A percentile compares a stretch with the other conserved stretches of the same genome.
These are phyloP conservation scores for Anarsia innoxiella DNA, from an alignment of 2,888 invertebrate species.

Conservation along the genomic window DNA sequence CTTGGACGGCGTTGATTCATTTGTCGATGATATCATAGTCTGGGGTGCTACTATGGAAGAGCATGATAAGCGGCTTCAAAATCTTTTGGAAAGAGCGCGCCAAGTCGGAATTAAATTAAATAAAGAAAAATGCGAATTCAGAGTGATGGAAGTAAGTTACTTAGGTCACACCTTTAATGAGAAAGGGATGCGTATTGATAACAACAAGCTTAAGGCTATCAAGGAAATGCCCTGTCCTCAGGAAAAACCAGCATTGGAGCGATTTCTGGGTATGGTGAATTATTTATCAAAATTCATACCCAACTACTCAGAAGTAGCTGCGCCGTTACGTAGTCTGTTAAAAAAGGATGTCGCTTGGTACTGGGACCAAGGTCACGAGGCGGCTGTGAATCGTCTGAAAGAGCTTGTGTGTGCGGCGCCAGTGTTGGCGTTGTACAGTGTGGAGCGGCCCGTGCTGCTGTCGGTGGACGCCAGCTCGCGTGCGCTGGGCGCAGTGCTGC, in stretches of 20 bases:
- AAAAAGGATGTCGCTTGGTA: slow-evolving; percentile 20
- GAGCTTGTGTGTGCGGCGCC: slow-evolving; percentile 10
- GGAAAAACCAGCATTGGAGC: slow-evolving; percentile 16
- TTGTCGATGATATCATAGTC: slow-evolving; percentile 16
- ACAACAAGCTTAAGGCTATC: slow-evolving; percentile 16
- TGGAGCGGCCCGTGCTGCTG: slow-evolving; percentile 14
- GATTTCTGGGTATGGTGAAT: slow-evolving; percentile 23
- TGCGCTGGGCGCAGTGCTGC: slow-evolving; percentile 21
- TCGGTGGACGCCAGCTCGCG: slow-evolving; percentile 21
- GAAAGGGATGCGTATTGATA: slow-evolving; percentile 11
- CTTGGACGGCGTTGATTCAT: slow-evolving; percentile 9
- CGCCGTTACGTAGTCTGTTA: slow-evolving; percentile 11
- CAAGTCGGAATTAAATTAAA: slow-evolving; percentile 19
- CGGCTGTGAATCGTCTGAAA: slow-evolving; percentile 15
- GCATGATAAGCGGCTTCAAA: slow-evolving; percentile 14
- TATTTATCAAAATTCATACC: slow-evolving; percentile 24
- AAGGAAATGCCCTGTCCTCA: slow-evolving; percentile 16
- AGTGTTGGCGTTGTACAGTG: slow-evolving; percentile 13
- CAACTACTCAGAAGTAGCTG: slow-evolving; percentile 19
- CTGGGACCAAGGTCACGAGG: slow-evolving; percentile 13
- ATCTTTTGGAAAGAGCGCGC: slow-evolving; percentile 13
- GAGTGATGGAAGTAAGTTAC: slow-evolving; percentile 13
- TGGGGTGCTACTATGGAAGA: slow-evolving; percentile 12
- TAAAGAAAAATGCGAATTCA: slow-evolving; percentile 14
- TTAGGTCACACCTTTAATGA: slow-evolving; percentile 4